Evolutionary conservation across 2,888 invertebrate genomes (phyloP).

Genomic region (Odontocerum albicorne): DNA sequence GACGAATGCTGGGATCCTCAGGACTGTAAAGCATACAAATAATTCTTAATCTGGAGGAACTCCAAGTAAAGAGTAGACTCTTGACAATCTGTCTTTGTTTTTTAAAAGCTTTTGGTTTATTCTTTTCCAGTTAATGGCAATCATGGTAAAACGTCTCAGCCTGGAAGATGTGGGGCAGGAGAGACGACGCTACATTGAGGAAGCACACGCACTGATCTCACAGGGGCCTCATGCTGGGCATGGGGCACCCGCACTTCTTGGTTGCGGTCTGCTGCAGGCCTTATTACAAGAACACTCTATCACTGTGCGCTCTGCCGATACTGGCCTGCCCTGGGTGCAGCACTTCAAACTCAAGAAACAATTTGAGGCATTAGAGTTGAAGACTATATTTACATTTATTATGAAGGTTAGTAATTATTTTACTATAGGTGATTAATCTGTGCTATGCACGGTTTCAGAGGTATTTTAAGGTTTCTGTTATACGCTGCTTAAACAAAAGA

Average conservation of each 20-base stretch:
- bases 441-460: too few relatives aligned
- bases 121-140: conserved; percentile 71
- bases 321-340: conserved; percentile 75
- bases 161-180: conserved; percentile 73
- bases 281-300: conserved; percentile 88
- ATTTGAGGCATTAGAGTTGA: conserved; percentile 80
- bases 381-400: conserved; percentile 76
- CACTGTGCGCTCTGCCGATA: conserved; percentile 81
- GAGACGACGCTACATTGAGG: conserved; percentile 66
- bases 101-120: conserved; percentile 33
- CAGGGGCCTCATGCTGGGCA: conserved; percentile 70
- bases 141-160: conserved; percentile 83
- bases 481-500: too few relatives aligned
- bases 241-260: conserved; percentile 84
- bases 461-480: too few relatives aligned
- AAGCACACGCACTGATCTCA: conserved; percentile 76
- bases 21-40: not conserved
- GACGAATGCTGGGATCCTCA: too few relatives aligned
- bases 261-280: conserved; percentile 80
- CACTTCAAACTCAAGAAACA: conserved; percentile 78
- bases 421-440: too few relatives aligned
- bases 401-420: conserved; percentile 54
- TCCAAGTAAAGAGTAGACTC: not conserved
- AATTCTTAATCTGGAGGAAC: not conserved
- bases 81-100: not conserved